Percentiles rank a stretch among this genome's conserved stretches.
phyloP scores from a whole-genome alignment of 2,113 vertebrate species.

The Australoheros scitulus region DNA sequence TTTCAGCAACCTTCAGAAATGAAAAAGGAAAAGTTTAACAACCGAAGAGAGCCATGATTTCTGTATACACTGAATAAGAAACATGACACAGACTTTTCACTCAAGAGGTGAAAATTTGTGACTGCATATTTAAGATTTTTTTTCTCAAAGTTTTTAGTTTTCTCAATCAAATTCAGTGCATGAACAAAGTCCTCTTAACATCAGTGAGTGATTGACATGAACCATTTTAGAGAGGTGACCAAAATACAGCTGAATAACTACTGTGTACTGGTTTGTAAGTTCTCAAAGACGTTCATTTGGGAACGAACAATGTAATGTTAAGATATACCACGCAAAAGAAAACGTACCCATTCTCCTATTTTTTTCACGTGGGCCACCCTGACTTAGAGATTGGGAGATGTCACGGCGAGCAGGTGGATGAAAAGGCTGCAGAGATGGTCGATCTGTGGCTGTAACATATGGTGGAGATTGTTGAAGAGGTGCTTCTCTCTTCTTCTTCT shows the following conservation, averaged over 20 bases:
- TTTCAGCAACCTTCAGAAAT: not conserved
- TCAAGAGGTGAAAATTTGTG: not conserved
- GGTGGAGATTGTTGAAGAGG: too few species aligned
- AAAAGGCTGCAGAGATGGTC: too few species aligned
- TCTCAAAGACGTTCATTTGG: not conserved
- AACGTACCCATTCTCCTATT: too few species aligned
- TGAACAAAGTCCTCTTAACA: not conserved
- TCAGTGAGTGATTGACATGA: not conserved
- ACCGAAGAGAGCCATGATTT: not conserved
- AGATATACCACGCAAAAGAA: not conserved
- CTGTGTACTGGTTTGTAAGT: not conserved
- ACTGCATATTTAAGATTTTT: not conserved
- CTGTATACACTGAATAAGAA: not conserved
- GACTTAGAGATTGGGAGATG: too few species aligned
- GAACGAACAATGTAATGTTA: not conserved
- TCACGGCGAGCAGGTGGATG: too few species aligned
- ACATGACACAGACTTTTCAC: not conserved
- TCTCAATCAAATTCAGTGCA: not conserved
- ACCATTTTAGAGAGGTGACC: not conserved
- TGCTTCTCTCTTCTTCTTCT: too few species aligned
- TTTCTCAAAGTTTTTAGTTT: not conserved
- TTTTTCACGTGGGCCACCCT: too few species aligned
- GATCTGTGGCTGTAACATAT: too few species aligned
- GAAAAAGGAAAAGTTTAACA: not conserved
- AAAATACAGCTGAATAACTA: not conserved